Evolutionary conservation across 2,888 invertebrate species (phyloP).

Genomic region (Diarsia rubi): DNA sequence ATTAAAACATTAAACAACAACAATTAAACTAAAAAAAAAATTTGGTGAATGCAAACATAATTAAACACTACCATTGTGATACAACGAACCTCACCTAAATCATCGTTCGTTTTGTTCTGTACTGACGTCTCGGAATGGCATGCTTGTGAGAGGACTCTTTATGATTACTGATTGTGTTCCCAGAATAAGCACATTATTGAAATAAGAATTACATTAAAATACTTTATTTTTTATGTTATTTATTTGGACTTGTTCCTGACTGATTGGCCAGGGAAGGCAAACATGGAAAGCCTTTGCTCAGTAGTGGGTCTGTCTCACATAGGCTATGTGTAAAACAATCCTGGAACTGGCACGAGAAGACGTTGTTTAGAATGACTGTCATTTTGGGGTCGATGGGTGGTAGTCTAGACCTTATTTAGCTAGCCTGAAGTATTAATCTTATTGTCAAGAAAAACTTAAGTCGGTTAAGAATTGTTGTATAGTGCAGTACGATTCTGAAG

Average conservation of each 20-base stretch:
- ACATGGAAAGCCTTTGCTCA: no score
- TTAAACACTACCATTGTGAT: conserved; percentile 2
- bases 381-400: background rate
- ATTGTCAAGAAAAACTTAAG: background rate
- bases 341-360: background rate
- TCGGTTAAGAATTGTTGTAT: background rate
- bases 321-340: no score
- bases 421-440: background rate
- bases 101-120: conserved; percentile 68
- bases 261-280: no score
- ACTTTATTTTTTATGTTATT: background rate
- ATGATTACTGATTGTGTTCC: conserved; percentile 39
- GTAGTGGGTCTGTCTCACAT: no score
- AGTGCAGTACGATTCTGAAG: background rate
- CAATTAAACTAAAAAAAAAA: no score
- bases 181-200: conserved; percentile 31
- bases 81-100: conserved; percentile 66
- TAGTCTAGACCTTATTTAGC: background rate
- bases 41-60: no score
- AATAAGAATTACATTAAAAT: background rate
- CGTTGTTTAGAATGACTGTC: background rate
- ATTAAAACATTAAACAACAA: no score
- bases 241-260: no score
- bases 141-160: conserved; percentile 42
- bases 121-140: conserved; percentile 65